Base-by-base conservation (phyloP, 2,113 vertebrate species). In the Entomyzon cyanotis region DNA sequence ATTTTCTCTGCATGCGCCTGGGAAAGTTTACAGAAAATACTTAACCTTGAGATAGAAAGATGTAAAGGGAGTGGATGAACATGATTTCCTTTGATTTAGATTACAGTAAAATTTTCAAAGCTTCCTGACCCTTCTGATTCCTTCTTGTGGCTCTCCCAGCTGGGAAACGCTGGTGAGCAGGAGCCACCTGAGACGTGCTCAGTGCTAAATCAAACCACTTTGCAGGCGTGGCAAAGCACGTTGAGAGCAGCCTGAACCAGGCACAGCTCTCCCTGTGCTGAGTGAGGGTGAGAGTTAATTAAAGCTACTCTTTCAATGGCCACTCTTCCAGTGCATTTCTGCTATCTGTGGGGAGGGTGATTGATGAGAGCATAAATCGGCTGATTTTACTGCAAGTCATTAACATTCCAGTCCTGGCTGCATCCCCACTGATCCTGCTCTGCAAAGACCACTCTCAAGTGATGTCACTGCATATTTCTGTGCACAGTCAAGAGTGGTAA, bases 71-170 rank as follows among this genome's bases (percentile, higher is more conserved):
- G 69, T 50, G 81, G 67, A 79, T 71, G 87, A 85, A 76, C 84
- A 78, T 9, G 19, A 19, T 71, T 96, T 58, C 49, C 71, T 94
- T 92, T 96, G 88, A 84, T 95, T 92, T 68, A 64, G 71, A 89
- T 94, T 78, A 90, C 80, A 90, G 89, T 31, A 33, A 84, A 79
- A 52, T 60, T 94, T 93, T 86, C 76, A 92, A 92, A 93, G 88
- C 83, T 84, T 79, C 62, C 41, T 62, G 52, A n/a, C 90, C 60
- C 52, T 70, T 93, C 89, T 81, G 64, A 84, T 90, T 96, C 80
- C 17, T 90, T 24, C 73, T 33, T 11, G 49, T 78, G 64, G n/a
- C 56, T 77, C 47, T 77, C 85, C 56, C 87, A 77, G 64, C 53
- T 94, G 88, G 62, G 93, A 41, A 71, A 6, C 3, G 3, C 52